Conservation (phyloP, 2,888 invertebrate species). For the Chorisops tibialis region DNA sequence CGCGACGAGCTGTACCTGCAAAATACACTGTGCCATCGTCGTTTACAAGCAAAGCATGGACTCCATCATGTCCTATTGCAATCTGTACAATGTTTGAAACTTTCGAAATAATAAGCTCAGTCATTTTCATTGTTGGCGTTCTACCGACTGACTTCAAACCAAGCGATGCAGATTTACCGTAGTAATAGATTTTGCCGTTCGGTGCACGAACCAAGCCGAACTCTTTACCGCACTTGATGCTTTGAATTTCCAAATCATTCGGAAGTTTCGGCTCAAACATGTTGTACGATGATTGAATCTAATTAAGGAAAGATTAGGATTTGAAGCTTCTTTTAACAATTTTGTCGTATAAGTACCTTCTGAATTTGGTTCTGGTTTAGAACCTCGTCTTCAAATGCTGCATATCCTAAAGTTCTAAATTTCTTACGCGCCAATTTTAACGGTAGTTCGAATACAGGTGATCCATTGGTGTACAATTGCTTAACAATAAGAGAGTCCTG, state of each 20-base stretch:
- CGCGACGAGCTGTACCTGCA: slow-evolving; percentile 80
- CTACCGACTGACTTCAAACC: slow-evolving; percentile 68
- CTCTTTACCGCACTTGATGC: slow-evolving; percentile 83
- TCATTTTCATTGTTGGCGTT: slow-evolving; percentile 52
- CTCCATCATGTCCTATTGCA: slow-evolving; percentile 89
- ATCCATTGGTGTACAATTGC: slow-evolving; percentile 57
- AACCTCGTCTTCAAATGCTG: slow-evolving; percentile 67
- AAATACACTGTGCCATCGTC: slow-evolving; percentile 91
- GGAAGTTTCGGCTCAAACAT: slow-evolving; percentile 59
- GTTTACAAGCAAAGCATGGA: slow-evolving; percentile 85
- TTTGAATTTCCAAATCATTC: slow-evolving; percentile 75
- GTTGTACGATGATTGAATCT: slow-evolving; percentile 56
- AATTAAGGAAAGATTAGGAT: background rate
- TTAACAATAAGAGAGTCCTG: slow-evolving; percentile 79
- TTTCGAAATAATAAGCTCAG: slow-evolving; percentile 63
- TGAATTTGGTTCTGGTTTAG: slow-evolving; percentile 52
- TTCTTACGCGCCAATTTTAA: slow-evolving; percentile 76
- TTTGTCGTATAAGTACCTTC: slow-evolving; percentile 36
- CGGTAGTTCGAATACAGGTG: slow-evolving; percentile 59
- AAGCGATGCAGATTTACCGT: slow-evolving; percentile 80
- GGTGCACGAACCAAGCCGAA: slow-evolving; percentile 80
- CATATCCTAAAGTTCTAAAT: slow-evolving; percentile 71
- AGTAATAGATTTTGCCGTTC: slow-evolving; percentile 86
- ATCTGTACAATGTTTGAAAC: slow-evolving; percentile 71
- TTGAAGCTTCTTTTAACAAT: background rate